A percentile compares a stretch with the other conserved stretches of the same genome.
Conservation (phyloP, 2,888 invertebrate species). For the Halictus quadricinctus region DNA sequence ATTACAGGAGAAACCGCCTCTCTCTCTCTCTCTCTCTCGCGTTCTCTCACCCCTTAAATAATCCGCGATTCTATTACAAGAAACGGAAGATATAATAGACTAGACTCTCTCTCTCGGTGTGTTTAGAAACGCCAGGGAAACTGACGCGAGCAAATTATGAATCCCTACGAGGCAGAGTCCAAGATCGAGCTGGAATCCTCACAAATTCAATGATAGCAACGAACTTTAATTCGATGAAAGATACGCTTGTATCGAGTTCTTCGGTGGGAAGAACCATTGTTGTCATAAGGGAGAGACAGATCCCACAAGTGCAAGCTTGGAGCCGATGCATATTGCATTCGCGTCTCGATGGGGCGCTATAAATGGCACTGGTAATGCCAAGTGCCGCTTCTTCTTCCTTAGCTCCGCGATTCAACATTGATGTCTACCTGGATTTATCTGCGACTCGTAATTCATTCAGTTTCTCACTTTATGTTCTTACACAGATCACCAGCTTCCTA, state of each 20-base stretch:
- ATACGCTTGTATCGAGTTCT: conserved; percentile 31
- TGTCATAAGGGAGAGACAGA: background rate
- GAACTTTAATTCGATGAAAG: conserved; percentile 50
- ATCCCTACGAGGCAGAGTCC: conserved; percentile 35
- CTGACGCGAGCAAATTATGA: conserved; percentile 27
- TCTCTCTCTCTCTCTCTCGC: background rate
- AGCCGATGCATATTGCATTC: background rate
- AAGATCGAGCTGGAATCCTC: conserved; percentile 43
- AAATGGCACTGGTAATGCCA: background rate
- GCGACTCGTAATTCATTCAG: background rate
- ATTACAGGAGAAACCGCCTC: background rate
- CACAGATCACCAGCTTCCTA: background rate
- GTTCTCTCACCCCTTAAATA: background rate
- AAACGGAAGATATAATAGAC: background rate
- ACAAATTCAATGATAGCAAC: conserved; percentile 52
- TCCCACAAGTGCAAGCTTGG: background rate
- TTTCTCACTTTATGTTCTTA: background rate
- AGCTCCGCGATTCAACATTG: background rate
- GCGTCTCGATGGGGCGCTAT: background rate
- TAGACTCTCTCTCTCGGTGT: background rate
- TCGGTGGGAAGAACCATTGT: conserved; percentile 15
- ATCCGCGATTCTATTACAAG: background rate
- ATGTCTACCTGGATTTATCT: background rate
- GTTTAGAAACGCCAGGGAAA: background rate
- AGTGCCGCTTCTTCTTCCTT: background rate